Evolutionary conservation across 1,140 invertebrate genomes (phyloP), one percentile per base, ranked within the genome.

Genomic region (Drosophila bifasciata): DNA sequence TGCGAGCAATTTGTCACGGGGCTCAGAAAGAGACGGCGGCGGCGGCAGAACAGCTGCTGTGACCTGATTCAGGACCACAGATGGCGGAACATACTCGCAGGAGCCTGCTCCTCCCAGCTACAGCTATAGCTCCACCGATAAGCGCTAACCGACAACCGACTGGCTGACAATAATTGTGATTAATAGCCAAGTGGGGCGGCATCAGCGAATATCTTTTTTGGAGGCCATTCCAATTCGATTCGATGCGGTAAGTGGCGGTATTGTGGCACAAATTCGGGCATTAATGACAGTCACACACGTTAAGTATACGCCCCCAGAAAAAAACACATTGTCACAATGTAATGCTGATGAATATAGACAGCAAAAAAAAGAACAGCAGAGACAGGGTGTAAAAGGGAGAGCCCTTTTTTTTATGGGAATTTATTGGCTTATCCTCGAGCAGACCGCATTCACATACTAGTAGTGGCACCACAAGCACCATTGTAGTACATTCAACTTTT

Each of bases 81-180:
- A 45, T 36, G 16, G 16, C 32, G 39, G 17, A 11, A 13, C 32
- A 40, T 9, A 13, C n/a, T n/a, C n/a, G n/a, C n/a, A n/a, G 43
- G 36, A 51, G 23, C 16, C 16, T 39, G 13, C 11, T 19, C 44
- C 11, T n/a, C 44, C 7, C n/a, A n/a, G n/a, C n/a, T n/a, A n/a
- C n/a, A n/a, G n/a, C n/a, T 36, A 3, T 8, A 36, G 11, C 32
- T 36, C 32, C 32, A 13, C 3, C 11, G 28, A 9, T 9, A 11
- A 32, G 28, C 25, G 15, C 17, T n/a, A 50, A 17, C n/a, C 58
- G 36, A 44, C 25, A 39, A 19, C 41, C 40, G 46, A 25, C 55
- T 55, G 41, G 15, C 57, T 74, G 79, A 69, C 76, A 74, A 80
- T 85, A 80, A 86, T 80, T 77, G 81, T 86, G 73, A 85, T 85